A percentile compares a stretch with the other conserved stretches of the same genome.
phyloP scores from a whole-genome alignment of 2,797 vertebrate genomes.

The Natrix natrix region DNA sequence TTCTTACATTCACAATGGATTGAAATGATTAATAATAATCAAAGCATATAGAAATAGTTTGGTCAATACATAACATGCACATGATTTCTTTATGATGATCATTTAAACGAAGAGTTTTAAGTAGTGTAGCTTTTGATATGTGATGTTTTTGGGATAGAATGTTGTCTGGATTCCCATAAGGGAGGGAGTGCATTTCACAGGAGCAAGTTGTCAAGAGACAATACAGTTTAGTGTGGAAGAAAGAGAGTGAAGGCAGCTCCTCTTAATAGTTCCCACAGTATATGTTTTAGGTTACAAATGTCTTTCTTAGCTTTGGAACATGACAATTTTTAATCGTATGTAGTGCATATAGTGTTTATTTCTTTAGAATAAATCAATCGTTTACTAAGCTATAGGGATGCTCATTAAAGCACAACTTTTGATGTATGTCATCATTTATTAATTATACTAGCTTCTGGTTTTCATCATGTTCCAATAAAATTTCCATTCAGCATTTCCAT shows the following conservation, averaged over 20 bases:
- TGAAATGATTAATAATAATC: background rate
- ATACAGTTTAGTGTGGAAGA: background rate
- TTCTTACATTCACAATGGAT: background rate
- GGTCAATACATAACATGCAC: background rate
- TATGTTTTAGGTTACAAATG: background rate
- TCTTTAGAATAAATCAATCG: background rate
- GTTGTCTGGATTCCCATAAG: background rate
- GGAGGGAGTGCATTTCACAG: background rate
- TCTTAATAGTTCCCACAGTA: background rate
- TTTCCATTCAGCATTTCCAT: background rate
- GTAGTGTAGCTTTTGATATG: slow-evolving; percentile 17
- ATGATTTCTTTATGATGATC: background rate
- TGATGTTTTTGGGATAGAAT: background rate
- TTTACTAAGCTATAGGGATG: background rate
- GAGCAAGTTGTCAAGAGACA: background rate
- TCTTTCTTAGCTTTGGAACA: background rate
- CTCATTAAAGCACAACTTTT: background rate
- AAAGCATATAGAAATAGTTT: background rate
- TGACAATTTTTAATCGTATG: background rate
- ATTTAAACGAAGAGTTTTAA: background rate
- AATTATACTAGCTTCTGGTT: background rate
- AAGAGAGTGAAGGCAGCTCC: background rate
- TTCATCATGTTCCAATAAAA: background rate
- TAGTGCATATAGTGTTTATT: background rate
- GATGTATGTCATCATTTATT: background rate